These are phyloP conservation scores for Troglohyphantes excavatus DNA, from an alignment of 2,888 invertebrate genomes.

Conservation along the genomic window DNA sequence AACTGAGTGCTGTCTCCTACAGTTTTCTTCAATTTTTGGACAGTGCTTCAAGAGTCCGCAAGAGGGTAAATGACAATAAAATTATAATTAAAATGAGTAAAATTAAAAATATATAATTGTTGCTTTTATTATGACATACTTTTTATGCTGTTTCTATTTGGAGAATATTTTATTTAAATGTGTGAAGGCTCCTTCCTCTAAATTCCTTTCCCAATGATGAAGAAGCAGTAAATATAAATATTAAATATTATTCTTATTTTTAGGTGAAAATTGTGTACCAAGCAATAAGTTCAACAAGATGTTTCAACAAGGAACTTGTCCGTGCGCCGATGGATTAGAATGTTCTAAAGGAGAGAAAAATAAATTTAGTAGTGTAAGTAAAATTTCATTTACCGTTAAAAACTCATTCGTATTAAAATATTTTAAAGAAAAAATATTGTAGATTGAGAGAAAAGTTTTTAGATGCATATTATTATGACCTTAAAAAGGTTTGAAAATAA, in stretches of 20 bases:
- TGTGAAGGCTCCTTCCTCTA: too few species aligned
- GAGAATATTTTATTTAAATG: too few species aligned
- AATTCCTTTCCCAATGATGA: too few species aligned
- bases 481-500: neutral
- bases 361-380: slow-evolving; percentile 35
- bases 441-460: too few species aligned
- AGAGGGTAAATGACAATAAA: neutral
- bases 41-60: slow-evolving; percentile 37
- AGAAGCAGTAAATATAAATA: neutral
- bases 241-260: neutral
- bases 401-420: too few species aligned
- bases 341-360: slow-evolving; percentile 9
- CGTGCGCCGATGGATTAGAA: slow-evolving; percentile 40
- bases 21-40: slow-evolving; percentile 9
- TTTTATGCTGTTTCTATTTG: too few species aligned
- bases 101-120: neutral
- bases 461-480: too few species aligned
- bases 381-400: neutral
- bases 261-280: slow-evolving; percentile 41
- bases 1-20: slow-evolving; percentile 41
- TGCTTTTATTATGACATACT: neutral
- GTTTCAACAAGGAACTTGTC: slow-evolving; percentile 51
- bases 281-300: slow-evolving; percentile 27
- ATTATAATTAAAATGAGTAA: neutral
- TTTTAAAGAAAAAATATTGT: too few species aligned